Percentiles rank a stretch among this genome's conserved stretches.
Evolutionary conservation across 2,888 invertebrate genomes (phyloP).

Genomic region (Brachypalpus laphriformis): DNA sequence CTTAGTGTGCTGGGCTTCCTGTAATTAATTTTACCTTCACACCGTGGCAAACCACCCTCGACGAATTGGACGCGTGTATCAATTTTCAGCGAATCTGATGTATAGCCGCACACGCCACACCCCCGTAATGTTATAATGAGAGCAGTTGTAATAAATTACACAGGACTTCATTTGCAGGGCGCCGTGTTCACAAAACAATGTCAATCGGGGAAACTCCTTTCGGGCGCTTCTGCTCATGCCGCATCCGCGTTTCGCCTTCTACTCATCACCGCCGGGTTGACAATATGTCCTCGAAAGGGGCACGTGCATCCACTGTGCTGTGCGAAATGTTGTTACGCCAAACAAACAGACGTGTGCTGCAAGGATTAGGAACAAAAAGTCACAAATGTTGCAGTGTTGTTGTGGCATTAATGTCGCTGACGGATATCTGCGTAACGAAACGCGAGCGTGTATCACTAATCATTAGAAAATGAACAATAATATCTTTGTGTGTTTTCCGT

Average conservation of each 20-base stretch:
- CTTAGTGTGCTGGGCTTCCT: slow-evolving; percentile 49
- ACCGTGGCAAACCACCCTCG: slow-evolving; percentile 68
- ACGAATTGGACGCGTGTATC: slow-evolving; percentile 74
- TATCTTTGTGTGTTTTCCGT: slow-evolving; percentile 44
- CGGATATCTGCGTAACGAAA: slow-evolving; percentile 72
- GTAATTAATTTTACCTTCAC: slow-evolving; percentile 74
- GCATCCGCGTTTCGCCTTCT: slow-evolving; percentile 39
- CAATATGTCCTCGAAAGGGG: slow-evolving; percentile 75
- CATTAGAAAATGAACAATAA: slow-evolving; percentile 69
- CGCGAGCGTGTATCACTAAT: slow-evolving; percentile 69
- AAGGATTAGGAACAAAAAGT: slow-evolving; percentile 73
- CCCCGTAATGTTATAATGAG: slow-evolving; percentile 66
- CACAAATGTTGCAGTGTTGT: slow-evolving; percentile 64
- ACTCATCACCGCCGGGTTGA: slow-evolving; percentile 50
- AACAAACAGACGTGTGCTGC: slow-evolving; percentile 75
- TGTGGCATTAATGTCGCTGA: slow-evolving; percentile 62
- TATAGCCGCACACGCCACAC: slow-evolving; percentile 68
- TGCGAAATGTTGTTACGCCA: slow-evolving; percentile 75
- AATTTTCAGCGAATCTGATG: slow-evolving; percentile 66
- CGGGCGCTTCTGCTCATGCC: slow-evolving; percentile 34
- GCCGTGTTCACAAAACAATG: slow-evolving; percentile 64
- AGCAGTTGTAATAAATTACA: slow-evolving; percentile 69
- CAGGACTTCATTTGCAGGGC: slow-evolving; percentile 72
- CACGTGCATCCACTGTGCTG: slow-evolving; percentile 75
- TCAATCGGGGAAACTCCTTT: slow-evolving; percentile 69